phyloP scores from a whole-genome alignment of 2,888 invertebrate species.

The Aporophyla nigra region DNA sequence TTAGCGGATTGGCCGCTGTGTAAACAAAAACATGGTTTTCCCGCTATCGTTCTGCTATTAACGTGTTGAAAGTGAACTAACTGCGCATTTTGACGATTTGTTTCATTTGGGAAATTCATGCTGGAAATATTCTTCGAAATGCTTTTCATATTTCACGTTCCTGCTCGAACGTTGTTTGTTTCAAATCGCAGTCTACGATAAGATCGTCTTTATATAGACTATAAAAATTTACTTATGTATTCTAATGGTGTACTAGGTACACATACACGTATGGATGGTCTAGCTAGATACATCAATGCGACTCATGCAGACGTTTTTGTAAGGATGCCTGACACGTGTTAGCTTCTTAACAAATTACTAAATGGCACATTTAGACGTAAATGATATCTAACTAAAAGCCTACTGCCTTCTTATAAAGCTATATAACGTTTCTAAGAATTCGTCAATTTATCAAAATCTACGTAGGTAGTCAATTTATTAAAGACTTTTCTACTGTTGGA shows the following conservation, averaged over 20 bases:
- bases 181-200: constrained; percentile 10
- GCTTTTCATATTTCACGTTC: constrained; percentile 33
- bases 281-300: constrained; percentile 10
- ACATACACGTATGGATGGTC: background rate
- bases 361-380: constrained; percentile 16
- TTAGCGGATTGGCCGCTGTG: constrained; percentile 63
- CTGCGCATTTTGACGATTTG: constrained; percentile 47
- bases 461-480: background rate
- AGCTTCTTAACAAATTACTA: constrained; percentile 15
- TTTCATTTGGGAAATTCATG: constrained; percentile 45
- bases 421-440: constrained; percentile 1
- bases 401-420: background rate
- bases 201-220: background rate
- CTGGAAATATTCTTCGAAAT: constrained; percentile 50
- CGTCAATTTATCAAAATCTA: constrained; percentile 16
- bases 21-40: constrained; percentile 75
- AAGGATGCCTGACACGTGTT: background rate
- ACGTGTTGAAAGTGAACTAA: constrained; percentile 53
- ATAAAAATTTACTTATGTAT: constrained; percentile 18
- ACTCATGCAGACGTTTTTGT: constrained; percentile 8
- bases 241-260: constrained; percentile 21
- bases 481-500: background rate
- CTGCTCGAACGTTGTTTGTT: constrained; percentile 2
- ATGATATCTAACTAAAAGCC: background rate
- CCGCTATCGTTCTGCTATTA: constrained; percentile 59